phyloP scores from a whole-genome alignment of 1,140 invertebrate species.

The Drosophila subobscura region DNA sequence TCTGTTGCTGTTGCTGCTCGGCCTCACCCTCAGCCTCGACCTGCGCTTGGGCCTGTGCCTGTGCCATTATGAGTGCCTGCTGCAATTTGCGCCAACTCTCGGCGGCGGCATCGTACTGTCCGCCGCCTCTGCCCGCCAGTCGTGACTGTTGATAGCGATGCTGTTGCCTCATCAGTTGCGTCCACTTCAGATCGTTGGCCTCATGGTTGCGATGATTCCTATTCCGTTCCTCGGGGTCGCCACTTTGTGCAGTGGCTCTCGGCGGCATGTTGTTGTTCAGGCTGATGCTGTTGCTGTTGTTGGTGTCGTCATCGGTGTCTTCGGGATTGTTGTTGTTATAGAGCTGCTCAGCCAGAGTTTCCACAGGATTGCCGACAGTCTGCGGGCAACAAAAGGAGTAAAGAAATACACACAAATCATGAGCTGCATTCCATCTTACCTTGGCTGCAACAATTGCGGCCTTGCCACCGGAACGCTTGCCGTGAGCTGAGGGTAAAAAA shows the following conservation, averaged over 20 bases:
- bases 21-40: constrained; percentile 56
- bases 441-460: constrained; percentile 48
- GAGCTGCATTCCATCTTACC: constrained; percentile 26
- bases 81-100: constrained; percentile 73
- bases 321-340: constrained; percentile 49
- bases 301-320: constrained; percentile 37
- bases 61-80: constrained; percentile 30
- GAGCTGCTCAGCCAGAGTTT: constrained; percentile 53
- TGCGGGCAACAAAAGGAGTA: background rate
- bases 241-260: constrained; percentile 4
- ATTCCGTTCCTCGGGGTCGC: constrained; percentile 1
- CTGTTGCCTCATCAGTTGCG: constrained; percentile 56
- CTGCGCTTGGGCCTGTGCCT: constrained; percentile 28
- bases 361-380: constrained; percentile 34
- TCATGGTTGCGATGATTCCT: constrained; percentile 12
- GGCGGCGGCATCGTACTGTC: constrained; percentile 53
- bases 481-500: constrained; percentile 64
- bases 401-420: background rate
- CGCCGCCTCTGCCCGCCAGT: constrained; percentile 11
- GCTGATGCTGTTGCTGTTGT: constrained; percentile 21
- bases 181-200: constrained; percentile 48
- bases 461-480: constrained; percentile 67
- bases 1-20: constrained; percentile 46
- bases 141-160: constrained; percentile 49
- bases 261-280: constrained; percentile 34